Conservation (phyloP, 2,797 vertebrate genomes). For the Micrastur ruficollis region DNA sequence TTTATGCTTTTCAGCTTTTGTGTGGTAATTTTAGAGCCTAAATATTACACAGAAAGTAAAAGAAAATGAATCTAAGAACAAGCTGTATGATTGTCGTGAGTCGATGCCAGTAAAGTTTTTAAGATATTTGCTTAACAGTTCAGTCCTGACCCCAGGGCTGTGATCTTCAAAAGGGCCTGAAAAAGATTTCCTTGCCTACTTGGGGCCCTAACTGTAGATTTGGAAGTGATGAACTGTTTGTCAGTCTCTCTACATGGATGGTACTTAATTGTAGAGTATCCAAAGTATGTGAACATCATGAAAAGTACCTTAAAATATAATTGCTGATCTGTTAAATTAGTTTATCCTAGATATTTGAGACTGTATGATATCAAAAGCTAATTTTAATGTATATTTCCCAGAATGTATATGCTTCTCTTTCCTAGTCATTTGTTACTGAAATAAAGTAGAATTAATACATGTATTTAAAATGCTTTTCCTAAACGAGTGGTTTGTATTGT, state of each 20-base stretch:
- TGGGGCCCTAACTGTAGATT: neutral
- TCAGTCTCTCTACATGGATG: neutral
- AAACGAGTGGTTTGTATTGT: neutral
- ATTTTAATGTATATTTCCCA: neutral
- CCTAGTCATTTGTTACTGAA: neutral
- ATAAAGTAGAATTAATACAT: neutral
- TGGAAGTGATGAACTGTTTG: neutral
- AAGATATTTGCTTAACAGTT: neutral
- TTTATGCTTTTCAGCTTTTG: neutral
- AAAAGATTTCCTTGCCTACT: neutral
- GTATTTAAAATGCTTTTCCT: neutral
- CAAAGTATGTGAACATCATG: neutral
- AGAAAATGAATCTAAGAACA: neutral
- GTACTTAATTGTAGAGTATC: neutral
- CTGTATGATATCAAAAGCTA: neutral
- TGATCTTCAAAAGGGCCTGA: neutral
- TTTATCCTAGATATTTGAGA: neutral
- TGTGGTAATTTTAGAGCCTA: neutral
- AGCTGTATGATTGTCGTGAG: neutral
- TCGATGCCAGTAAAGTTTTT: neutral
- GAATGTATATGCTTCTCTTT: neutral
- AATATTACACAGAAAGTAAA: neutral
- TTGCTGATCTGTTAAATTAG: neutral
- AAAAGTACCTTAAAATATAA: neutral
- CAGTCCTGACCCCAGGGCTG: neutral